phyloP scores from a whole-genome alignment of 2,113 vertebrate species.

The Pholis gunnellus region DNA sequence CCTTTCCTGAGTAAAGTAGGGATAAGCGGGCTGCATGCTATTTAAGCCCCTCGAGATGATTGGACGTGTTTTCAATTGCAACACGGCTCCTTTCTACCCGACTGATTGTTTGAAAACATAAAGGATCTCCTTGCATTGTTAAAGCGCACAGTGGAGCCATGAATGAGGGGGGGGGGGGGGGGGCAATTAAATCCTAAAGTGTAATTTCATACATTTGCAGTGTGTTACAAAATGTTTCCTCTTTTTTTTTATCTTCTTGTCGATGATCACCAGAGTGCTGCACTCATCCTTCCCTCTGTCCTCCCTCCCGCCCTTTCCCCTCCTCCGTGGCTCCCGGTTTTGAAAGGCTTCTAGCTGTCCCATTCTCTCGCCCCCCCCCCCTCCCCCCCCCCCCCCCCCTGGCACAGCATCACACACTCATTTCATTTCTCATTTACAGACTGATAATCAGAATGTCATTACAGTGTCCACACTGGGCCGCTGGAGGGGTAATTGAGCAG shows the following conservation, averaged over 20 bases:
- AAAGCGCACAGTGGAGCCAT: constrained; percentile 63
- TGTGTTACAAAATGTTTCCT: constrained; percentile 76
- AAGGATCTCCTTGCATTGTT: constrained; percentile 73
- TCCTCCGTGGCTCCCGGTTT: constrained; percentile 65
- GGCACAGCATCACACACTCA: constrained; percentile 88
- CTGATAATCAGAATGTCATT: constrained; percentile 99
- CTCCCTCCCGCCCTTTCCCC: constrained; percentile 32
- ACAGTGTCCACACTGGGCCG: constrained; percentile 91
- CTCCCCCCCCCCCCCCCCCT: constrained; percentile 55
- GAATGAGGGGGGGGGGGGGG: constrained; percentile 68
- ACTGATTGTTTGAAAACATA: constrained; percentile 78
- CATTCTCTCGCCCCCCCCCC: constrained; percentile 67
- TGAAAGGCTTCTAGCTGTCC: constrained; percentile 77
- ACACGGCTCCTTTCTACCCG: constrained; percentile 64
- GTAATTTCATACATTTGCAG: constrained; percentile 82
- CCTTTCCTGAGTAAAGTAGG: neutral
- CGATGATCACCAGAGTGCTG: constrained; percentile 68
- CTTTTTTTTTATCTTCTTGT: constrained; percentile 77
- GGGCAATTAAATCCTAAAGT: constrained; percentile 82
- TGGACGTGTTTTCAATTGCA: constrained; percentile 72
- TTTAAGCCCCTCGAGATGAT: constrained; percentile 67
- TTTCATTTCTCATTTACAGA: constrained; percentile 99
- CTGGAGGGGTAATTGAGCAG: constrained; percentile 95
- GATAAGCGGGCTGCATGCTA: constrained; percentile 10
- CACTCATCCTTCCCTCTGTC: constrained; percentile 62